phyloP scores from a whole-genome alignment of 2,797 vertebrate species.

The Triplophysa bombifrons region DNA sequence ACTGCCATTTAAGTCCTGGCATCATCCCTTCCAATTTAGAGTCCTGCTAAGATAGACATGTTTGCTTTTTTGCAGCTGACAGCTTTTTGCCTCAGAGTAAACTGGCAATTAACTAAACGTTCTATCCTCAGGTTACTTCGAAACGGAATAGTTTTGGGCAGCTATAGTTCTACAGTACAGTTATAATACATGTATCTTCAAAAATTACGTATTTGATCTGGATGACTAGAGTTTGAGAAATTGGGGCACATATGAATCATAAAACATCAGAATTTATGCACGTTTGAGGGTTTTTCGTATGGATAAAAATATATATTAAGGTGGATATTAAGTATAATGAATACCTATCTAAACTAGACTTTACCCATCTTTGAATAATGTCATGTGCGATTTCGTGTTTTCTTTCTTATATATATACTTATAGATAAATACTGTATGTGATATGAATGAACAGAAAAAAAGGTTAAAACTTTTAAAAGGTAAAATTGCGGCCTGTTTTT shows the following conservation, averaged over 20 bases:
- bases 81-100: slow-evolving; percentile 67
- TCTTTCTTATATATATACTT: too few relatives aligned
- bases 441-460: not conserved
- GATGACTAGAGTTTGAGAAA: not conserved
- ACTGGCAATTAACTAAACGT: slow-evolving; percentile 68
- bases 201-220: not conserved
- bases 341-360: not conserved
- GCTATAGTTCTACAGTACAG: not conserved
- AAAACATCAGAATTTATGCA: not conserved
- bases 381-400: not conserved
- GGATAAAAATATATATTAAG: not conserved
- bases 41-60: slow-evolving; percentile 76
- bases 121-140: slow-evolving; percentile 62
- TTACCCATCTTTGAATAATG: not conserved
- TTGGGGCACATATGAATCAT: not conserved
- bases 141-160: slow-evolving; percentile 41
- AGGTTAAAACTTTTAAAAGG: not conserved
- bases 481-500: not conserved
- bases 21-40: slow-evolving; percentile 73
- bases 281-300: not conserved
- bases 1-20: slow-evolving; percentile 70
- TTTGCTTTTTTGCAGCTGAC: slow-evolving; percentile 73
- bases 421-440: not conserved
- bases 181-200: not conserved
- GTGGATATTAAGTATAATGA: not conserved